These are phyloP conservation scores for Helicoverpa armigera DNA, from an alignment of 1,140 invertebrate species.

Conservation along the genomic window DNA sequence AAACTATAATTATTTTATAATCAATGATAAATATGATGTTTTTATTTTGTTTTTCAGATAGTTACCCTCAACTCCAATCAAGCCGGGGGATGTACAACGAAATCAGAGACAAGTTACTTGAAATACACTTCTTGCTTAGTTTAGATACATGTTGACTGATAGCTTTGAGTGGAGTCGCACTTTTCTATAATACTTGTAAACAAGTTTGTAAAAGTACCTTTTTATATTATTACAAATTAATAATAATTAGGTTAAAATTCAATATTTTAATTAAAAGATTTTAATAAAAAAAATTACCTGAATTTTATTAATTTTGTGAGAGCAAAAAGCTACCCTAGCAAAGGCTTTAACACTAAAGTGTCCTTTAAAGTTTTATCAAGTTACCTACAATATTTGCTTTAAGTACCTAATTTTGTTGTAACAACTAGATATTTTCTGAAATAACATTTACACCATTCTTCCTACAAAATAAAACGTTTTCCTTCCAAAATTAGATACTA, in stretches of 20 bases:
- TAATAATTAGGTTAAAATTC: no score
- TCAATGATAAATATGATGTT: constrained; percentile 8
- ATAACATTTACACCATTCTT: background rate
- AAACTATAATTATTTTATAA: no score
- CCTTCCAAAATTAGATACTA: background rate
- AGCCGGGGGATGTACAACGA: constrained; percentile 43
- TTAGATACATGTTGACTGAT: constrained; percentile 39
- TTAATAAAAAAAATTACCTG: no score
- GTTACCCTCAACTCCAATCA: constrained; percentile 49
- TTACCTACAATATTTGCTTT: no score
- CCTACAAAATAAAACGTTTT: background rate
- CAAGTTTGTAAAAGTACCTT: background rate
- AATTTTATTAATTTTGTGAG: no score
- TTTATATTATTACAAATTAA: background rate
- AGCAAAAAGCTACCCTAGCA: no score
- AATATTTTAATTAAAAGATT: no score
- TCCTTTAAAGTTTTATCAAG: no score
- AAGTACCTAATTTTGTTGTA: no score
- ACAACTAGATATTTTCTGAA: background rate
- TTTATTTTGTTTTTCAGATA: constrained; percentile 37
- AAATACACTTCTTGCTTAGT: constrained; percentile 49
- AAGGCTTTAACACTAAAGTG: no score
- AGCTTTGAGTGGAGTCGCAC: constrained; percentile 48
- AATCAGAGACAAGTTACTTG: constrained; percentile 60
- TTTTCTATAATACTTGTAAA: constrained; percentile 21